A percentile compares a stretch with the other conserved stretches of the same genome.
These are phyloP conservation scores for Acanthochromis polyacanthus DNA, from an alignment of 2,113 vertebrate genomes.

Conservation along the genomic window DNA sequence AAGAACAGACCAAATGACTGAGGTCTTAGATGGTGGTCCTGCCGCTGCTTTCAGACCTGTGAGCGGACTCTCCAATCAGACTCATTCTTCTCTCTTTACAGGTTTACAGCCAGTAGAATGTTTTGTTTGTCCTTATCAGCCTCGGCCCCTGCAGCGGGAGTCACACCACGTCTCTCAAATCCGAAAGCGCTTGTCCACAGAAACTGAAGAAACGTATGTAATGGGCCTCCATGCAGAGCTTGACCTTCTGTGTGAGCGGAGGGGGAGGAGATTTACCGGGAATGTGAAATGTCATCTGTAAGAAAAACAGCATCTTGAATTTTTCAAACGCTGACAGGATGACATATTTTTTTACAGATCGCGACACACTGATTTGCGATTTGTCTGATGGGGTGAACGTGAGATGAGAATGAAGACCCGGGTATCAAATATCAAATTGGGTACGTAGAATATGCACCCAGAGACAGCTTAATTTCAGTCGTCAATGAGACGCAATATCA, in stretches of 20 bases:
- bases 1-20: background rate
- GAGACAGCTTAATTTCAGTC: no score
- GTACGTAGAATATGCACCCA: no score
- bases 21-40: background rate
- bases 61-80: slow-evolving; percentile 30
- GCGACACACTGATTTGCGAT: background rate
- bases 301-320: background rate
- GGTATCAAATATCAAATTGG: background rate
- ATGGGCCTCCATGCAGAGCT: background rate
- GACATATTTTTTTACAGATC: background rate
- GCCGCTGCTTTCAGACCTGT: slow-evolving; percentile 12
- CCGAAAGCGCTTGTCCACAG: background rate
- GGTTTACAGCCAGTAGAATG: slow-evolving; percentile 18
- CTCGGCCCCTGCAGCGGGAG: slow-evolving; percentile 13
- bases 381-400: background rate
- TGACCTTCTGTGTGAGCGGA: background rate
- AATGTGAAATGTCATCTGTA: background rate
- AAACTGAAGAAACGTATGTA: background rate
- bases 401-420: background rate
- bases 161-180: slow-evolving; percentile 6
- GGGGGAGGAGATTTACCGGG: background rate
- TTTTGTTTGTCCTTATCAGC: slow-evolving; percentile 37
- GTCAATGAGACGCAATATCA: no score
- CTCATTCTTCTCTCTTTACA: slow-evolving; percentile 33
- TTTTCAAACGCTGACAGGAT: background rate